Evolutionary conservation across 1,140 invertebrate species (phyloP), one percentile per base, ranked within the genome.

Genomic region (Trichoplusia ni): DNA sequence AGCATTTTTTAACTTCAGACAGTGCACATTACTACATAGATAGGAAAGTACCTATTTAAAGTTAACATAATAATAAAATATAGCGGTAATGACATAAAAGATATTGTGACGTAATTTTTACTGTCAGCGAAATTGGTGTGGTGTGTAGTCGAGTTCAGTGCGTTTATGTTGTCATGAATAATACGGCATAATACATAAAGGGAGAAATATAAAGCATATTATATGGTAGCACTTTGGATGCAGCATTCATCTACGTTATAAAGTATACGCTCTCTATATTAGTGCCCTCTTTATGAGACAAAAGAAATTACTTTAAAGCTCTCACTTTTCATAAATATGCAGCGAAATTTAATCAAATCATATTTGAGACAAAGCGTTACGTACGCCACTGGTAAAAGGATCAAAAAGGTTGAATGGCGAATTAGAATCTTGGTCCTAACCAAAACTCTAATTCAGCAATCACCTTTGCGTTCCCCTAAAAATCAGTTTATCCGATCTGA

Each of bases 151-250:
- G 54, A 51, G 53, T 59, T 59, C 33, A 42, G 16, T 49, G 56
- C 56, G 27, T 65, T 59, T 40, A 65, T 35, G 53, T 42, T 31
- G 31, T 27, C 42, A 65, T 58, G 54, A 65, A 65, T 59, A 59
- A 65, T 65, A 51, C 35, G 44, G 29, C 33, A 29, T 42, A 49
- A 65, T 58, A 64, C 62, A 58, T 64, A 58, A 58, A 64, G 40
- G 21, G 14, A 31, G 25, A 51, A 49, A 59, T 65, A 65, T 65
- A 42, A 59, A 59, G 53, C 25, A 59, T 64, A 58, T 58, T 58
- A 58, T 64, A 64, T 49, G 44, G 38, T 27, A 33, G 11, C 42
- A 23, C 23, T 23, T 25, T 29, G 16, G 38, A 16, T 51, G 31
- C 33, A 63, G 47, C n/a, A 21, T 14, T 33, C 27, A 37, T 5